phyloP scores from a whole-genome alignment of 2,113 vertebrate species.

The Vanacampus margaritifer region DNA sequence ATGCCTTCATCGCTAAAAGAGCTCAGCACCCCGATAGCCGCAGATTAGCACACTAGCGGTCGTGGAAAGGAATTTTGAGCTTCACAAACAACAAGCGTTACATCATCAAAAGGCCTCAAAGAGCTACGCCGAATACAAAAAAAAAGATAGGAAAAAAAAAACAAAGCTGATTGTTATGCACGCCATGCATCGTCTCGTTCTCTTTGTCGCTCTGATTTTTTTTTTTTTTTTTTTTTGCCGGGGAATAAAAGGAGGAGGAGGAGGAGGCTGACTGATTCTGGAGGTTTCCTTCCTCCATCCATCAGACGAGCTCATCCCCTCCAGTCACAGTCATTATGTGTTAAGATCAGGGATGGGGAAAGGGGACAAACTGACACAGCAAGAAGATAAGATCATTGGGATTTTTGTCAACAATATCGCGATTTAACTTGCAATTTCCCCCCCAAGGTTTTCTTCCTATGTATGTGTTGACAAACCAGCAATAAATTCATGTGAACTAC shows the following conservation, averaged over 20 bases:
- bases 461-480: too few relatives aligned
- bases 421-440: too few relatives aligned
- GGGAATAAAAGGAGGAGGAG: slow-evolving; percentile 2
- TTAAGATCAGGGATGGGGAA: slow-evolving; percentile 54
- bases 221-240: too few relatives aligned
- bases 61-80: slow-evolving; percentile 24
- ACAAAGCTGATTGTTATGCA: slow-evolving; percentile 30
- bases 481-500: too few relatives aligned
- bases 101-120: slow-evolving; percentile 15
- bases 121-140: not conserved
- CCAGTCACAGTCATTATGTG: slow-evolving; percentile 50
- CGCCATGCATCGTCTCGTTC: slow-evolving; percentile 13
- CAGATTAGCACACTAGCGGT: slow-evolving; percentile 33
- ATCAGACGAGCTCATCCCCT: slow-evolving; percentile 38
- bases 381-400: slow-evolving; percentile 7
- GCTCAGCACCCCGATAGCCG: slow-evolving; percentile 25
- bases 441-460: too few relatives aligned
- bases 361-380: not conserved
- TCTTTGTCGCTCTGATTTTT: slow-evolving; percentile 9
- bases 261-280: slow-evolving; percentile 27
- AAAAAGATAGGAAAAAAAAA: not conserved
- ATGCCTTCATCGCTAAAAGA: slow-evolving; percentile 32
- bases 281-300: slow-evolving; percentile 38
- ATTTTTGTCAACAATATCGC: too few relatives aligned
- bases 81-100: slow-evolving; percentile 15